Evolutionary conservation across 2,113 vertebrate species (phyloP), one percentile per base, ranked within the genome.

Genomic region (Arothron firmamentum): DNA sequence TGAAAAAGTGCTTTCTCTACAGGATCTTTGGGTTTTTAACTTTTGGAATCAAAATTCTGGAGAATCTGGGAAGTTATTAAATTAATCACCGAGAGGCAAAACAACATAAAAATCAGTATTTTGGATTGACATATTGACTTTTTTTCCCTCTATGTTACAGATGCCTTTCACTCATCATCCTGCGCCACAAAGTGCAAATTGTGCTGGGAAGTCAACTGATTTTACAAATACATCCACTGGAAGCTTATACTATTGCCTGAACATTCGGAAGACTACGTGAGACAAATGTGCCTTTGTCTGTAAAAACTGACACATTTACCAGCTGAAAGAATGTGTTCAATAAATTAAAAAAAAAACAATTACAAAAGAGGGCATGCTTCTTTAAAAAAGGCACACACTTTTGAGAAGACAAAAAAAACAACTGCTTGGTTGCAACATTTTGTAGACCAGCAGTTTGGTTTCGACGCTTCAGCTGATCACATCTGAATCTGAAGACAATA

Each of bases 381-480:
- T 93, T 20, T 19, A 49, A 52, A 94, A 94, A 95, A 95, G 93
- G 93, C 92, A 96, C 93, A 93, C 87, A n/a, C 58, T 60, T 62
- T 75, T 51, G 88, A 88, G 94, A 91, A 91, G 87, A 66, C 80
- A 84, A 84, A 74, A 64, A 90, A 69, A 88, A 79, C 85, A 52
- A 90, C 88, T 84, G 79, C 74, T 60, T 42, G 50, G 61, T 57
- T 75, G 90, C 85, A 89, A 88, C 89, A 87, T 75, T 81, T 83
- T 82, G 16, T 75, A 64, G 77, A 86, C 89, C 82, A 88, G 91
- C 90, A 89, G 89, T 90, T 58, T 58, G 91, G 90, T 63, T 90
- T 87, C 64, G 88, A 77, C 18, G 87, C 68, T 91, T 91, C 55
- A 89, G 50, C 59, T 46, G 55, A 48, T 74, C 38, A 21, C 71